Percentiles rank a stretch among this genome's conserved stretches.
Conservation (phyloP, 2,113 vertebrate species). For the Caretta caretta region DNA sequence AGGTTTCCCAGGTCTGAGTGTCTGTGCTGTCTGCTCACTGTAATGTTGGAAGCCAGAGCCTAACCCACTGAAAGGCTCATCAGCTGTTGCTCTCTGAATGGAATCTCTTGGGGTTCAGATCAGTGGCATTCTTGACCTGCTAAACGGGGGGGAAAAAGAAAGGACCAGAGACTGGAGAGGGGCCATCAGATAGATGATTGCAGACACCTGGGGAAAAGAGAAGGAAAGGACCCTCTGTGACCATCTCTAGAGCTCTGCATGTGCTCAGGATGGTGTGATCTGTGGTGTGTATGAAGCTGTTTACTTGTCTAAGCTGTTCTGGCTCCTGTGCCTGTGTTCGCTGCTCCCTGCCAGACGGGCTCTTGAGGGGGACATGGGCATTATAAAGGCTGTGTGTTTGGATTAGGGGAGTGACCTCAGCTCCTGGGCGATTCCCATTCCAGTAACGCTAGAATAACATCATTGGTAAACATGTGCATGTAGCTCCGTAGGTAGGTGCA, state of each 20-base stretch:
- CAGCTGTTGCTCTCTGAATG: background rate
- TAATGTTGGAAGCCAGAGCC: background rate
- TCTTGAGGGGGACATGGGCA: background rate
- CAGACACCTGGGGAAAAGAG: background rate
- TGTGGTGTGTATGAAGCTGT: background rate
- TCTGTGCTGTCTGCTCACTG: background rate
- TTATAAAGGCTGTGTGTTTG: background rate
- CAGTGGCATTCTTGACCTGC: background rate
- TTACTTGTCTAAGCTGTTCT: background rate
- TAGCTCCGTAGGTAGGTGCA: background rate
- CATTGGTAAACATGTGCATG: background rate
- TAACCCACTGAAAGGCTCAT: background rate
- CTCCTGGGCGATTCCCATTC: background rate
- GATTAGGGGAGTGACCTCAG: rapidly evolving
- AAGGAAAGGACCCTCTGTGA: background rate
- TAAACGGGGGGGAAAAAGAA: background rate
- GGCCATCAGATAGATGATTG: background rate
- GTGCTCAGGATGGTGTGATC: background rate
- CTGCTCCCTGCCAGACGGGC: rapidly evolving
- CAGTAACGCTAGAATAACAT: background rate
- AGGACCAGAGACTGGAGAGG: background rate
- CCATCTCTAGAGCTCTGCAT: background rate
- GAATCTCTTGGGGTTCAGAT: background rate
- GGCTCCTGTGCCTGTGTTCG: background rate
- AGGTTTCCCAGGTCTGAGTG: background rate